Evolutionary conservation across 2,888 invertebrate species (phyloP), one percentile per base, ranked within the genome.

Genomic region (Temnothorax ravouxi): DNA sequence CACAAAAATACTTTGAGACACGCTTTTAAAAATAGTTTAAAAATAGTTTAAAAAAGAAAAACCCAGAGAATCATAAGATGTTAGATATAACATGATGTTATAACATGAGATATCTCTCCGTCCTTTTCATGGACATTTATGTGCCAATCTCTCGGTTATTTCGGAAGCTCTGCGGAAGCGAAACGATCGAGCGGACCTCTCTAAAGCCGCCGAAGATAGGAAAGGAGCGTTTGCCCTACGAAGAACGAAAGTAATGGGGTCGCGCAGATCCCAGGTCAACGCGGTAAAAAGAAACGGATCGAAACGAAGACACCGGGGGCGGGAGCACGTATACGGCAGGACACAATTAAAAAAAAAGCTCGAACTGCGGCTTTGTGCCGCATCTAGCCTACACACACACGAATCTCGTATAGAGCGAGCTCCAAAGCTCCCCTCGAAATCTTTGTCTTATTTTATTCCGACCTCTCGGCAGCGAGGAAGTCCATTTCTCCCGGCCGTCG

Each of bases 291-390:
- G 47, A 66, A 66, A 50, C 11, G 59, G 8, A 62, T 62, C 54
- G 64, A 9, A 59, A 21, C 41, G 84, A 86, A 86, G 59, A n/a
- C 34, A 52, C 34, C n/a, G 52, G 47, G 47, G 41, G 61, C 47
- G 52, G n/a, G 56, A 80, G 80, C 82, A 87, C 86, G 80, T 89
- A n/a, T n/a, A 84, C 84, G 83, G 84, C 81, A 87, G 80, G 85
- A 87, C 88, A 89, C 89, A 90, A n/a, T n/a, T n/a, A n/a, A n/a
- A 92, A 54, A 52, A 18, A 91, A 91, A 89, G 88, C 90, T 88
- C 83, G 87, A 88, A 88, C 87, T 82, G 79, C 69, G 87, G 91
- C 91, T 92, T 91, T 92, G 90, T 91, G 74, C 15, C 79, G 50
- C 38, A 34, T 52, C 25, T 84, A 83, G 80, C 44, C 79, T 62